Percentiles rank a stretch among this genome's conserved stretches.
Evolutionary conservation across 2,797 vertebrate genomes (phyloP).

Genomic region (Lagorchestes hirsutus): DNA sequence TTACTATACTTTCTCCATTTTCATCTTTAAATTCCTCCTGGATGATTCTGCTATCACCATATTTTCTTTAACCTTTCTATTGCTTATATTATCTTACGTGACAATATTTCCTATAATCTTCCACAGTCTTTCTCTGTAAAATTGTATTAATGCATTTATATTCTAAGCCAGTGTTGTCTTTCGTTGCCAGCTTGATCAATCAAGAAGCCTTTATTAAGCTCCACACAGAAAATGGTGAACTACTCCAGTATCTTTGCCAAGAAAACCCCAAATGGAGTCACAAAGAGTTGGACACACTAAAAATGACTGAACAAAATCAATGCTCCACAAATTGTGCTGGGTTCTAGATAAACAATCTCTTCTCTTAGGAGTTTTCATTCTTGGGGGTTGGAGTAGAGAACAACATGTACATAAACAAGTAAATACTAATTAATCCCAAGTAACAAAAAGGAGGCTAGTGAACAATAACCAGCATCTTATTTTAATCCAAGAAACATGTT

Average conservation of each 20-base stretch:
- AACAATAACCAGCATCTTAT: background rate
- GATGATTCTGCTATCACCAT: background rate
- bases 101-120: background rate
- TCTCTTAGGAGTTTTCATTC: background rate
- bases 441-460: background rate
- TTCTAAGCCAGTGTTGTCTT: background rate
- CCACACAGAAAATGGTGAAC: too few species aligned
- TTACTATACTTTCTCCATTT: background rate
- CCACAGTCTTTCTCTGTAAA: background rate
- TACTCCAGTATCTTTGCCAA: background rate
- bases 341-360: background rate
- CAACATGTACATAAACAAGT: background rate
- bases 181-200: background rate
- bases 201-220: background rate
- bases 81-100: background rate
- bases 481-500: background rate
- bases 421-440: background rate
- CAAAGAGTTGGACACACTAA: background rate
- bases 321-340: background rate
- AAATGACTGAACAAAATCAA: background rate
- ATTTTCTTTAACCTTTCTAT: background rate
- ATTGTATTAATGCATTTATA: background rate
- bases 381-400: background rate
- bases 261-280: background rate
- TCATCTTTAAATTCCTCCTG: background rate